Percentiles rank a stretch among this genome's conserved stretches.
These are phyloP conservation scores for Drosophila arizonae DNA, from an alignment of 1,140 invertebrate genomes.

Conservation along the genomic window DNA sequence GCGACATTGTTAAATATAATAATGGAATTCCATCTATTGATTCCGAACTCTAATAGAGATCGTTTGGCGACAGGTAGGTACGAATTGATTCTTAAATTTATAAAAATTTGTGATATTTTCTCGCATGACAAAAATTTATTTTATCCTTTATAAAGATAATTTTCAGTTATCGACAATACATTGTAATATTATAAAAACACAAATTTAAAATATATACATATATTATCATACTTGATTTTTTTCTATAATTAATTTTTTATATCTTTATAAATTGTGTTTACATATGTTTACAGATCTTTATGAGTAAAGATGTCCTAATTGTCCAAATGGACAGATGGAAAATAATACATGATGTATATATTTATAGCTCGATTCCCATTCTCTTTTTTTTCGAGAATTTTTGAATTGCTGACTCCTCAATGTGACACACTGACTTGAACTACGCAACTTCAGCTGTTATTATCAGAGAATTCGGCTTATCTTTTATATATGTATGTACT, in stretches of 20 bases:
- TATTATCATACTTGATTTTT: too few relatives aligned
- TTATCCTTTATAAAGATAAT: too few relatives aligned
- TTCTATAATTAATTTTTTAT: too few relatives aligned
- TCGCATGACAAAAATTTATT: too few relatives aligned
- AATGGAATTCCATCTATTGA: slow-evolving; percentile 14
- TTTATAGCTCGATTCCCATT: slow-evolving; percentile 11
- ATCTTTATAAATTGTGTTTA: too few relatives aligned
- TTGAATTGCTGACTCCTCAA: slow-evolving; percentile 9
- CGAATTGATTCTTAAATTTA: neutral
- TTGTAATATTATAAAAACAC: too few relatives aligned
- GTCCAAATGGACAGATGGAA: too few relatives aligned
- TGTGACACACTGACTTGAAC: slow-evolving; percentile 30
- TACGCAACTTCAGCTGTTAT: slow-evolving; percentile 42
- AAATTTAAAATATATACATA: too few relatives aligned
- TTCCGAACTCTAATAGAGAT: neutral
- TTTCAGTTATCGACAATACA: too few relatives aligned
- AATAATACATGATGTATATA: neutral
- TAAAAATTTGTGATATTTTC: too few relatives aligned
- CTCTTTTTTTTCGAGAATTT: neutral
- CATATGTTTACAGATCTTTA: too few relatives aligned
- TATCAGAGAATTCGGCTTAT: slow-evolving; percentile 46
- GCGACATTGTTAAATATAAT: slow-evolving; percentile 3
- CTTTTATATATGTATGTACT: slow-evolving; percentile 12
- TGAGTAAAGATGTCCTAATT: too few relatives aligned
- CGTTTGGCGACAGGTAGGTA: slow-evolving; percentile 2